A percentile compares a stretch with the other conserved stretches of the same genome.
Conservation (phyloP, 2,113 vertebrate genomes). For the Aphelocoma coerulescens region DNA sequence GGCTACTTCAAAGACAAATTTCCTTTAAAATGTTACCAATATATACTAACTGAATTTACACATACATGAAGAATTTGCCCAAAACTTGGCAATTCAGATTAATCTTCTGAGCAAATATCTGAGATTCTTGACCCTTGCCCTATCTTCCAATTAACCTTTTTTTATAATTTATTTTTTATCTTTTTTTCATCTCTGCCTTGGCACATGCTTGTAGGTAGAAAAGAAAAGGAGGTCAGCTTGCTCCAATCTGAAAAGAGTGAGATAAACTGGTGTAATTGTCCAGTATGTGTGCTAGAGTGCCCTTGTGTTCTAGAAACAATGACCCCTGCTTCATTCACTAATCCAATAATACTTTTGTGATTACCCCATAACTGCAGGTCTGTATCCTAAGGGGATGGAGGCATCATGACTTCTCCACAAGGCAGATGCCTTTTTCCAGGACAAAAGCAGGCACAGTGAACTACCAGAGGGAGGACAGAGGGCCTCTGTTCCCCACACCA, state of each 20-base stretch:
- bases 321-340: neutral
- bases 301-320: neutral
- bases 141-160: neutral
- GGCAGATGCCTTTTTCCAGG: neutral
- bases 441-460: neutral
- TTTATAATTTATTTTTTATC: neutral
- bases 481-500: neutral
- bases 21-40: neutral
- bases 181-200: neutral
- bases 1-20: neutral
- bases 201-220: neutral
- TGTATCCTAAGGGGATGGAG: neutral
- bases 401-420: neutral
- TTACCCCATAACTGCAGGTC: neutral
- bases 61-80: fast-evolving
- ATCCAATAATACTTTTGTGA: neutral
- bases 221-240: neutral
- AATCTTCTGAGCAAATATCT: neutral
- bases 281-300: neutral
- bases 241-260: neutral
- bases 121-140: neutral
- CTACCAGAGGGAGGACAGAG: neutral
- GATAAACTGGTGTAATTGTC: neutral
- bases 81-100: neutral
- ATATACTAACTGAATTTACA: neutral